Conservation (phyloP, 2,888 invertebrate species). For the Lasioglossum marginatum region DNA sequence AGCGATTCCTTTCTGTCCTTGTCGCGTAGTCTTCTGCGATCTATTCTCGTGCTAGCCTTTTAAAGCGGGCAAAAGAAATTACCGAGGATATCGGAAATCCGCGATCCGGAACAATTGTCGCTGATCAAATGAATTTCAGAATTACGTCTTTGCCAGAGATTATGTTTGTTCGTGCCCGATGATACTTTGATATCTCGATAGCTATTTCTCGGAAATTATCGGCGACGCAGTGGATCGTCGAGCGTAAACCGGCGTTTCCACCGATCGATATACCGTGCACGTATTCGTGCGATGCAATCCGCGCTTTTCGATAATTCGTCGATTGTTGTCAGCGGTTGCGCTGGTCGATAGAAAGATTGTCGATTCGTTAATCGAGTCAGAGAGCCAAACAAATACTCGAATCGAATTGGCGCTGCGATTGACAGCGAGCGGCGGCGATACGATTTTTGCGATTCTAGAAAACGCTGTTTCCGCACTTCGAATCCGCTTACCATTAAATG, state of each 20-base stretch:
- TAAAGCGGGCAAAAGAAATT: conserved; percentile 54
- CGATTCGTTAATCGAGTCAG: neutral
- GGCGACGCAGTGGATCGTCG: neutral
- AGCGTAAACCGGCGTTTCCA: neutral
- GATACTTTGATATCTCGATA: neutral
- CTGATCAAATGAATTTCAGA: conserved; percentile 46
- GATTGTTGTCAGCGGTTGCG: neutral
- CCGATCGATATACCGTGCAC: neutral
- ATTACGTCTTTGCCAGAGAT: conserved; percentile 21
- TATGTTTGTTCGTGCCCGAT: neutral
- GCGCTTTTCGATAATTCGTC: neutral
- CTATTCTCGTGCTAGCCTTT: conserved; percentile 28
- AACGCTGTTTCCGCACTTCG: neutral
- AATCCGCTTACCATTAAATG: conserved; percentile 49
- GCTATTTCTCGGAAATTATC: neutral
- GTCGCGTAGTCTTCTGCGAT: conserved; percentile 32
- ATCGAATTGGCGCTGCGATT: neutral
- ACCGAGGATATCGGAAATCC: conserved; percentile 22
- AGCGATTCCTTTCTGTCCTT: conserved; percentile 53
- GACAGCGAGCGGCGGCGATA: neutral
- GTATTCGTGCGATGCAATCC: neutral
- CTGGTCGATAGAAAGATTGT: neutral
- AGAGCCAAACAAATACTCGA: too few species aligned
- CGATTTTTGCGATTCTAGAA: neutral
- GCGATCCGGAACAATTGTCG: conserved; percentile 25